These are phyloP conservation scores for Grapholita molesta DNA, from an alignment of 1,140 invertebrate species.

Conservation along the genomic window DNA sequence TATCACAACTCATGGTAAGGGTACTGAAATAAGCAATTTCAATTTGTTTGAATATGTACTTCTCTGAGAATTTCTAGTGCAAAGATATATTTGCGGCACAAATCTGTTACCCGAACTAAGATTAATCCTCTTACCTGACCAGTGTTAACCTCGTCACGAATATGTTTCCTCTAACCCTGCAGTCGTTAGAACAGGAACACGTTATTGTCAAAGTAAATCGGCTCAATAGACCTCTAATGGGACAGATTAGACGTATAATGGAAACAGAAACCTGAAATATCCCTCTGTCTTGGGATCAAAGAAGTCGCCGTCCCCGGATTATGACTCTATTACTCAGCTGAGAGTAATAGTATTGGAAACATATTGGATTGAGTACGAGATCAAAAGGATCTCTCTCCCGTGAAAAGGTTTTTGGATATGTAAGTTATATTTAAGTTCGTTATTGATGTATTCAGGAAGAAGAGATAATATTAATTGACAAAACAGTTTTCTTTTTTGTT, in stretches of 20 bases:
- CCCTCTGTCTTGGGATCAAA: slow-evolving; percentile 40
- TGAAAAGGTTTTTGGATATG: not conserved
- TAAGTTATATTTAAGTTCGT: not conserved
- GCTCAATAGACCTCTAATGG: slow-evolving; percentile 26
- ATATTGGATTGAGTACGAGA: slow-evolving; percentile 40
- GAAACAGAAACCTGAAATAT: slow-evolving; percentile 34
- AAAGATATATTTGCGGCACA: too few species aligned
- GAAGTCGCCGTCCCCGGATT: slow-evolving; percentile 26
- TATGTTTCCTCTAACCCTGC: not conserved
- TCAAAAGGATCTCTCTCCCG: slow-evolving; percentile 26
- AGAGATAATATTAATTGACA: too few species aligned
- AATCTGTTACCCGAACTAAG: too few species aligned
- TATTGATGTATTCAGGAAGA: not conserved
- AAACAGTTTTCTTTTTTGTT: too few species aligned
- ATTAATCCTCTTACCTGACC: not conserved
- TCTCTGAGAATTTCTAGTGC: not conserved
- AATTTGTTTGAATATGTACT: too few species aligned
- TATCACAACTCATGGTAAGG: too few species aligned
- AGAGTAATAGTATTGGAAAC: slow-evolving; percentile 39
- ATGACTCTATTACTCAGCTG: slow-evolving; percentile 44
- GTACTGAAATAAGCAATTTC: too few species aligned
- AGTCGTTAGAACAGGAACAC: slow-evolving; percentile 1
- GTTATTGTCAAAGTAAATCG: slow-evolving; percentile 18
- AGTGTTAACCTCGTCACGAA: not conserved
- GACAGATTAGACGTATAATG: slow-evolving; percentile 36